Conservation (phyloP, 1,140 invertebrate species). For the Cepaea nemoralis region DNA sequence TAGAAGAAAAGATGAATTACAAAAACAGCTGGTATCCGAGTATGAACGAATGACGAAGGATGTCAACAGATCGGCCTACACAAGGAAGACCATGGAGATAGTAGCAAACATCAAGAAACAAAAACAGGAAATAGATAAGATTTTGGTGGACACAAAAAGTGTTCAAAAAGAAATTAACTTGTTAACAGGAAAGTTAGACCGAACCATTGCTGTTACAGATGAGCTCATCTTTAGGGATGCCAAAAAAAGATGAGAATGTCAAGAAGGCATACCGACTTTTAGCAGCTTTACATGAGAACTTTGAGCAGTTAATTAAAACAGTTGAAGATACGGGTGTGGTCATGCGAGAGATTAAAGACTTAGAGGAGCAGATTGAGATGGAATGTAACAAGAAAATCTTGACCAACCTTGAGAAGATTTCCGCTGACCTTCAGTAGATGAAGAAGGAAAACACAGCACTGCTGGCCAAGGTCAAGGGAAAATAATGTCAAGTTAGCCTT, state of each 20-base stretch:
- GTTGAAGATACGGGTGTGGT: constrained; percentile 87
- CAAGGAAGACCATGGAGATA: constrained; percentile 91
- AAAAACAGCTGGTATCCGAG: constrained; percentile 75
- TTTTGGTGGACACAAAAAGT: constrained; percentile 85
- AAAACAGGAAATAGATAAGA: constrained; percentile 90
- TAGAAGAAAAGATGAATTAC: constrained; percentile 73
- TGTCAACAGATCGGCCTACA: constrained; percentile 85
- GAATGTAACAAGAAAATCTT: constrained; percentile 87
- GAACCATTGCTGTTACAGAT: constrained; percentile 92
- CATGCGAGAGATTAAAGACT: constrained; percentile 86
- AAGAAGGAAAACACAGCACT: constrained; percentile 80
- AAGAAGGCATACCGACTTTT: constrained; percentile 90
- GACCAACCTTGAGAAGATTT: constrained; percentile 86
- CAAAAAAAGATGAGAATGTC: constrained; percentile 87
- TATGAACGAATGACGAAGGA: constrained; percentile 81
- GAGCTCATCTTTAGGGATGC: constrained; percentile 91
- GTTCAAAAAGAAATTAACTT: constrained; percentile 94
- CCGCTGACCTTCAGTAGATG: constrained; percentile 85
- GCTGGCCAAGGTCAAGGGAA: constrained; percentile 75
- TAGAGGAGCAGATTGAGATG: constrained; percentile 90
- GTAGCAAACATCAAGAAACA: constrained; percentile 95
- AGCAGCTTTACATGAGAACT: constrained; percentile 82
- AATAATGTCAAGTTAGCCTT: too few species aligned
- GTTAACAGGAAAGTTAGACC: constrained; percentile 87
- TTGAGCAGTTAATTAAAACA: constrained; percentile 82